Evolutionary conservation across 2,113 vertebrate genomes (phyloP), one percentile per base, ranked within the genome.

Genomic region (Gulo gulo): DNA sequence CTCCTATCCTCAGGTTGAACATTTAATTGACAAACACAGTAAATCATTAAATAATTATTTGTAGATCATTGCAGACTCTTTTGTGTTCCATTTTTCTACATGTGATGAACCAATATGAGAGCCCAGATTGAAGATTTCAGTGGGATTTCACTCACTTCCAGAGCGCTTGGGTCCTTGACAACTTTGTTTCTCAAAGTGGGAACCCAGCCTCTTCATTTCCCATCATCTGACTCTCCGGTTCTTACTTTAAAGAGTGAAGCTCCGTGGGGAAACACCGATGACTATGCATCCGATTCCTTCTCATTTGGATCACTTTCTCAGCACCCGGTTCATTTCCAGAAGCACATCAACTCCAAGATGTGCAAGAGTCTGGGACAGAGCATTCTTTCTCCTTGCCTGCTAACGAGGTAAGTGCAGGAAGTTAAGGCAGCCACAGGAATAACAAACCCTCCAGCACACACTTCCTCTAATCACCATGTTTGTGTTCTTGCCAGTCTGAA

Each of bases 291-390:
- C 26, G 84, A 92, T 86, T 76, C 97, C 95, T 95, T 83, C 31
- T 36, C 61, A 71, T 97, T 50, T 81, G 81, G 36, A 29, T 95
- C 63, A 15, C 78, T 98, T 93, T 91, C 79, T 98, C 97, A 94
- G 52, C 83, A 96, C 95, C 84, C 89, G 61, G 67, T 93, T 96
- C 84, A 89, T 67, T 98, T 97, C 97, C 59, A 39, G 97, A 84
- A 97, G 95, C 94, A 24, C 85, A 57, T 97, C 98, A 97, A 18
- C 97, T 98, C 98, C 12, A 93, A 74, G 88, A 96, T 67, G 82
- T 87, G 14, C 84, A 97, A 95, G 79, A 97, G 88, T 81, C 4
- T 92, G 96, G 98, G 97, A 98, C 97, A 98, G 87, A 97, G 89
- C 1, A 97, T 98, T 94, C 98, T 96, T 67, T 78, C 18, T 81